Evolutionary conservation across 2,113 vertebrate species (phyloP).

Genomic region (Pungitius pungitius): DNA sequence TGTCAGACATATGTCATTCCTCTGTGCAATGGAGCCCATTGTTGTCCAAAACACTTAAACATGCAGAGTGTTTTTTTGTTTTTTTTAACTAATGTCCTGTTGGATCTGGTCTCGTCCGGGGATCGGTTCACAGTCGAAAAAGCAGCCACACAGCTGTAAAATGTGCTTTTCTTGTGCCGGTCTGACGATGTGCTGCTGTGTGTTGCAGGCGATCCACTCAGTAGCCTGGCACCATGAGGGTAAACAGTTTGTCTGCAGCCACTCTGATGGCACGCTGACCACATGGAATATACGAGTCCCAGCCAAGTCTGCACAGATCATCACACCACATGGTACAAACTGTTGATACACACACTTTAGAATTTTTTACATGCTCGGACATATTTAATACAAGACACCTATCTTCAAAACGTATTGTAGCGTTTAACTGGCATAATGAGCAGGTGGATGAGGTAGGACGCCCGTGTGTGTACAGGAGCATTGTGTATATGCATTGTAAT

Average conservation of each 20-base stretch:
- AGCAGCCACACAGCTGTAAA: conserved; percentile 2
- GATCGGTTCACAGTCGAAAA: background rate
- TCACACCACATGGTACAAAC: conserved; percentile 94
- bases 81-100: background rate
- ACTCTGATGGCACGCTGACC: conserved; percentile 97
- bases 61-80: no score
- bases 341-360: conserved; percentile 18
- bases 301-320: conserved; percentile 90
- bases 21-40: background rate
- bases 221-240: conserved; percentile 99
- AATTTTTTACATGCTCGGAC: conserved; percentile 1
- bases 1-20: background rate
- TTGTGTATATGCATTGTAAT: background rate
- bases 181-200: conserved; percentile 9
- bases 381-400: conserved; percentile 7
- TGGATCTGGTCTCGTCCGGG: background rate
- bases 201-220: conserved; percentile 92
- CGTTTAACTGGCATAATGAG: background rate
- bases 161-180: background rate
- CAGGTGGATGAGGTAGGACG: background rate
- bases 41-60: background rate
- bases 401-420: conserved; percentile 10
- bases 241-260: conserved; percentile 98
- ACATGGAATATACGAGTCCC: conserved; percentile 95
- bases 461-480: no score